These are phyloP conservation scores for Gallinago nigripennis DNA, from an alignment of 2,797 vertebrate genomes.

Conservation along the genomic window DNA sequence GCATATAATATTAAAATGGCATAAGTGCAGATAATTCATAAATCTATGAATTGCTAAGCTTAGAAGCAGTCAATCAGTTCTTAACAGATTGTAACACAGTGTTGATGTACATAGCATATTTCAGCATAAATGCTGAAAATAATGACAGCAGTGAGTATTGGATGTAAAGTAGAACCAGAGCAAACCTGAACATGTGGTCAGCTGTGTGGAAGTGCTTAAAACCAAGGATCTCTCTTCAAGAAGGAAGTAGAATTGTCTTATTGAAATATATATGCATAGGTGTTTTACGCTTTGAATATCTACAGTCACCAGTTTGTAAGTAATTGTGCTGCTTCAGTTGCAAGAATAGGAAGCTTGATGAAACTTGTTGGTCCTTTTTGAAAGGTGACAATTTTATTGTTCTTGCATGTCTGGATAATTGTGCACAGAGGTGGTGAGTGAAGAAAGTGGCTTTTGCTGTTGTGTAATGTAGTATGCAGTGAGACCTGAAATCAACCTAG, in stretches of 20 bases:
- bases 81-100: neutral
- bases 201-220: neutral
- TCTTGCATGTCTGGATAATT: neutral
- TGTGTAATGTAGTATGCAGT: neutral
- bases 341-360: neutral
- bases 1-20: neutral
- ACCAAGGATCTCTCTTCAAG: neutral
- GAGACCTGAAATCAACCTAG: neutral
- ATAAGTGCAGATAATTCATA: neutral
- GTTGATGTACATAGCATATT: neutral
- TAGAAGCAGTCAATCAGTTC: neutral
- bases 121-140: neutral
- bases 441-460: neutral
- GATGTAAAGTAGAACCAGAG: neutral
- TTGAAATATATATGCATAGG: neutral
- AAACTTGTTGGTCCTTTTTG: neutral
- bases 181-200: neutral
- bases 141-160: neutral
- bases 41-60: neutral
- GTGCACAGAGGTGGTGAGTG: neutral
- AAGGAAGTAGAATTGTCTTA: neutral
- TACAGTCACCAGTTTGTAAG: neutral
- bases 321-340: neutral
- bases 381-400: neutral
- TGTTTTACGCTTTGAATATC: neutral